Percentiles rank a stretch among this genome's conserved stretches.
These are phyloP conservation scores for Grammomys dolichurus DNA, from an alignment of 2,113 vertebrate species.

Conservation along the genomic window DNA sequence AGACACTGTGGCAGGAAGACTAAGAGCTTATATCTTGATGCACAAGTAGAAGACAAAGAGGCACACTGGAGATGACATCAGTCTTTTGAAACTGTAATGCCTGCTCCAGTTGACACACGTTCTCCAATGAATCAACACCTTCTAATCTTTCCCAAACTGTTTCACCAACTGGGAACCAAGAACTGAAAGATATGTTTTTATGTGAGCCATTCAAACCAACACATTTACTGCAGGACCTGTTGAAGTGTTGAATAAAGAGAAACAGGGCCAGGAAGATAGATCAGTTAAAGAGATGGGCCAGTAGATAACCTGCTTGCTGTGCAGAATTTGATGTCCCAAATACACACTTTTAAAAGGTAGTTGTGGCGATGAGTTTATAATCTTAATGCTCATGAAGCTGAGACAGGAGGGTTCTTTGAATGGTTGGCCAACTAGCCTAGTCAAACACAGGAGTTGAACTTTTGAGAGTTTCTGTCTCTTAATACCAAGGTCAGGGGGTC, in stretches of 20 bases:
- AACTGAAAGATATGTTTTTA: neutral
- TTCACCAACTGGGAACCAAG: neutral
- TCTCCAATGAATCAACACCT: neutral
- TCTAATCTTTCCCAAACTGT: neutral
- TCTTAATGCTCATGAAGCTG: neutral
- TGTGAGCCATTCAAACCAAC: neutral
- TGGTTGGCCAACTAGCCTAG: neutral
- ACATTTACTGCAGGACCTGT: neutral
- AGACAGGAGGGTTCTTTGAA: no score
- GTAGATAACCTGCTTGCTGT: neutral
- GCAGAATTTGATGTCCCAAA: neutral
- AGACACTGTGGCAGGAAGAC: neutral
- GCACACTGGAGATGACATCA: neutral
- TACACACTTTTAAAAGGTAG: neutral
- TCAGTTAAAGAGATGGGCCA: neutral
- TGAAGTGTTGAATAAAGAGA: neutral
- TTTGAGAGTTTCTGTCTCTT: neutral
- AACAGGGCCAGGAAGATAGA: neutral
- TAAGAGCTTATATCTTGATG: neutral
- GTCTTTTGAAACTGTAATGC: neutral
- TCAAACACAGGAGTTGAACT: neutral
- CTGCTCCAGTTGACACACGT: neutral
- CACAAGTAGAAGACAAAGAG: neutral
- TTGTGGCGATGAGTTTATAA: neutral
- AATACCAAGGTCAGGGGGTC: neutral